Percentiles rank a stretch among this genome's conserved stretches.
Evolutionary conservation across 2,888 invertebrate species (phyloP).

Genomic region (Eulithis testata): DNA sequence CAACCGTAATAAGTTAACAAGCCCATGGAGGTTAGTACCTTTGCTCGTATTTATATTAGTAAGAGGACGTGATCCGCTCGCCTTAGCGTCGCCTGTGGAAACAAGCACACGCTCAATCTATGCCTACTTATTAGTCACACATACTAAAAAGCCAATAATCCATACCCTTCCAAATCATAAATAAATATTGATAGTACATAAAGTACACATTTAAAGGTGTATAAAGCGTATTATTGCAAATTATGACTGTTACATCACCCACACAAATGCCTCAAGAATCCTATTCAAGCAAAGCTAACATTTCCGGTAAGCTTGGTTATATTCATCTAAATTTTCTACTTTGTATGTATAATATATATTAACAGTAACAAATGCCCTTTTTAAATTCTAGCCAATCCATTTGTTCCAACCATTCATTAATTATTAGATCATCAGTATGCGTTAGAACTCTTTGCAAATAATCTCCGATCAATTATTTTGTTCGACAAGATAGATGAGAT

Average conservation of each 20-base stretch:
- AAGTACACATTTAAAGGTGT: constrained; percentile 25
- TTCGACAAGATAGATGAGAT: too few relatives aligned
- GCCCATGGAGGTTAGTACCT: constrained; percentile 76
- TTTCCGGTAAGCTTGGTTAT: constrained; percentile 33
- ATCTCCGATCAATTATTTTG: too few relatives aligned
- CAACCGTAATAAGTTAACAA: constrained; percentile 79
- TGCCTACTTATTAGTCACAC: constrained; percentile 44
- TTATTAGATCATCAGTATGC: too few relatives aligned
- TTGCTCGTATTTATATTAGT: constrained; percentile 74
- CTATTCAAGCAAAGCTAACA: constrained; percentile 60
- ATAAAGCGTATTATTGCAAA: constrained; percentile 49
- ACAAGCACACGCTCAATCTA: constrained; percentile 71
- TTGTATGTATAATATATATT: background rate
- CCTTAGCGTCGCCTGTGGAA: constrained; percentile 82
- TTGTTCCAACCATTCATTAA: too few relatives aligned
- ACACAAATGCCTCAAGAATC: constrained; percentile 56
- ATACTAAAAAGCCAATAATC: constrained; percentile 23
- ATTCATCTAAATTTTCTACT: constrained; percentile 8
- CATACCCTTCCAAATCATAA: constrained; percentile 16
- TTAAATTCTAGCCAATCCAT: too few relatives aligned
- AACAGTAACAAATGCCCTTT: background rate
- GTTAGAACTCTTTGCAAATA: too few relatives aligned
- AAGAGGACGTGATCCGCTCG: constrained; percentile 64
- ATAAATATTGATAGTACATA: constrained; percentile 22
- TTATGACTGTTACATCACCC: constrained; percentile 84